Evolutionary conservation across 2,888 invertebrate species (phyloP).

Genomic region (Sericinus montela): DNA sequence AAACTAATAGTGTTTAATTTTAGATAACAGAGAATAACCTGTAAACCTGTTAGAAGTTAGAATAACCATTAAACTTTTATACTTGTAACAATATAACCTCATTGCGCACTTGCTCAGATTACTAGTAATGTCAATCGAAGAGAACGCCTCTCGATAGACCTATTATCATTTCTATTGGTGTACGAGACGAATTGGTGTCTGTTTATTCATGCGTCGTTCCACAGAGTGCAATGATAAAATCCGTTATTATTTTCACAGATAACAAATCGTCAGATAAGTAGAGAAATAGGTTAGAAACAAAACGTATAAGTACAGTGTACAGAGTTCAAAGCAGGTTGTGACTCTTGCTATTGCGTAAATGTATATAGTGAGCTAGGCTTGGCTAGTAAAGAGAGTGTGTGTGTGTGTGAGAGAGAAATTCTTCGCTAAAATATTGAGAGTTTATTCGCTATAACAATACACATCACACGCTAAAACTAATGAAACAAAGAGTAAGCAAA

Average conservation of each 20-base stretch:
- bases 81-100: neutral
- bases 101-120: neutral
- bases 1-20: too few species aligned
- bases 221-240: slow-evolving; percentile 2
- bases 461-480: too few species aligned
- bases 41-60: too few species aligned
- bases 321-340: neutral
- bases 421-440: too few species aligned
- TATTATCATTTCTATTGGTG: slow-evolving; percentile 14
- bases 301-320: neutral
- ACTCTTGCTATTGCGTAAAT: neutral
- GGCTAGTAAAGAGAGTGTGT: too few species aligned
- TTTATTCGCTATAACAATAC: too few species aligned
- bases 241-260: slow-evolving; percentile 1
- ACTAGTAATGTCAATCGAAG: neutral
- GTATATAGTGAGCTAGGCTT: neutral
- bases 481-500: too few species aligned
- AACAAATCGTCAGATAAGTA: neutral
- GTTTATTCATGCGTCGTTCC: slow-evolving; percentile 2
- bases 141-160: neutral
- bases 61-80: too few species aligned
- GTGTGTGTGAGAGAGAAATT: too few species aligned
- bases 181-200: neutral
- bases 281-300: slow-evolving; percentile 9
- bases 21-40: too few species aligned